Evolutionary conservation across 2,797 vertebrate genomes (phyloP), one percentile per base, ranked within the genome.

Genomic region (Macrochelys suwanniensis): DNA sequence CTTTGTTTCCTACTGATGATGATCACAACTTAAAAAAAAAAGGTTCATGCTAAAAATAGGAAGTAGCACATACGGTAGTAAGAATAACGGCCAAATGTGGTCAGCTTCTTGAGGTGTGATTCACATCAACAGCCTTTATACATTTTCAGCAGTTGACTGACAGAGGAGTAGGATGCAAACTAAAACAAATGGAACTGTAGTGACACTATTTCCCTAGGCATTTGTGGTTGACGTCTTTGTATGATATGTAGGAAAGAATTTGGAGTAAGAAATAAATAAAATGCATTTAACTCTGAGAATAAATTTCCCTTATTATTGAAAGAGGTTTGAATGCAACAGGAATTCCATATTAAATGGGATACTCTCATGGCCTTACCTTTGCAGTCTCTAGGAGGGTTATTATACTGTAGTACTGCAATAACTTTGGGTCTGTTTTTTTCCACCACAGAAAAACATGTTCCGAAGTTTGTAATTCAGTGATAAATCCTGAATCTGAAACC

Each of bases 391-490:
- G 17, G 12, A 83, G 23, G 26, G 31, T 57, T 78, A 37, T 54
- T 84, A 21, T 10, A 13, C 7, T 11, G 6, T 47, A 53, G 11
- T 86, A 51, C 0, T 51, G n/a, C 51, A 53, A 47, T 57, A 31
- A 50, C 53, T 82, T 57, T 78, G 53, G 84, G 7, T 28, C 37
- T 53, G 5, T 6, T 61, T 80, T 77, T 76, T 89, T 76, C 80
- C 0, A 0, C 19, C 49, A 42, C 16, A 21, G 59, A 45, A 54
- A 89, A 83, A 57, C 1, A 0, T 0, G 0, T 56, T 79, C 1
- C 11, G 57, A 26, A 26, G 25, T 76, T 74, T 42, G 68, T 37
- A 71, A 71, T 45, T 47, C 71, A 76, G 45, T 16, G 6, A 7
- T 77, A 77, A 49, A 31, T 16, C 42, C 26, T 31, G 15, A 77